Evolutionary conservation across 2,797 vertebrate species (phyloP).

Genomic region (Xiphorhynchus erythropygius): DNA sequence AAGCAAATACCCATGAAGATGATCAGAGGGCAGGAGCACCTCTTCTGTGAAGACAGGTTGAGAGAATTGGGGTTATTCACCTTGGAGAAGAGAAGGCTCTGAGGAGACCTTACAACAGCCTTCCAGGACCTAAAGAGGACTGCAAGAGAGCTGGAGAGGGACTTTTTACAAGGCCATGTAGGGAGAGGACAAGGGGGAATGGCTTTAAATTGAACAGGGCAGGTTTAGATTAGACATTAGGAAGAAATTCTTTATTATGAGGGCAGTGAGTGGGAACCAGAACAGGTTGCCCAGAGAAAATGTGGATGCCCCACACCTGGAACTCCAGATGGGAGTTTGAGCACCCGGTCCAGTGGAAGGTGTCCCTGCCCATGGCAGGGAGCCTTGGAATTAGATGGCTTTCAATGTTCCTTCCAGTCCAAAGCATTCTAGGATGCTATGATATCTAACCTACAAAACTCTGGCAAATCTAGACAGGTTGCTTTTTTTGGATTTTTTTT

Average conservation of each 20-base stretch:
- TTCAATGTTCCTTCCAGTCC: background rate
- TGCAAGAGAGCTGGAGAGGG: background rate
- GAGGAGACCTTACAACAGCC: background rate
- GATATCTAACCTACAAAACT: background rate
- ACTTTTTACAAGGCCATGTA: background rate
- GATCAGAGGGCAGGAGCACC: background rate
- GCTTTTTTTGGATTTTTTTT: background rate
- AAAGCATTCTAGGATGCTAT: background rate
- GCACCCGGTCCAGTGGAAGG: background rate
- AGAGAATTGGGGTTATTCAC: background rate
- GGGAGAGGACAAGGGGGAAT: background rate
- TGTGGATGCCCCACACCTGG: no score
- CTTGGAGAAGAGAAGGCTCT: background rate
- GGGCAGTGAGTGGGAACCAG: background rate
- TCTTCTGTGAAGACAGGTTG: background rate
- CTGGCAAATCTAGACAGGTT: background rate
- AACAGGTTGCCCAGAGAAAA: background rate
- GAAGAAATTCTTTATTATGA: background rate
- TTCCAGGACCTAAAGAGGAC: background rate
- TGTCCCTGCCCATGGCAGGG: background rate
- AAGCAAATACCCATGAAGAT: background rate
- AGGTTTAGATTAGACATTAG: background rate
- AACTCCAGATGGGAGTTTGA: background rate
- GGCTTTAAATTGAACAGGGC: background rate
- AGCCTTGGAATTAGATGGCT: background rate